A percentile compares a stretch with the other conserved stretches of the same genome.
These are phyloP conservation scores for Apis florea DNA, from an alignment of 1,140 invertebrate species.

Conservation along the genomic window DNA sequence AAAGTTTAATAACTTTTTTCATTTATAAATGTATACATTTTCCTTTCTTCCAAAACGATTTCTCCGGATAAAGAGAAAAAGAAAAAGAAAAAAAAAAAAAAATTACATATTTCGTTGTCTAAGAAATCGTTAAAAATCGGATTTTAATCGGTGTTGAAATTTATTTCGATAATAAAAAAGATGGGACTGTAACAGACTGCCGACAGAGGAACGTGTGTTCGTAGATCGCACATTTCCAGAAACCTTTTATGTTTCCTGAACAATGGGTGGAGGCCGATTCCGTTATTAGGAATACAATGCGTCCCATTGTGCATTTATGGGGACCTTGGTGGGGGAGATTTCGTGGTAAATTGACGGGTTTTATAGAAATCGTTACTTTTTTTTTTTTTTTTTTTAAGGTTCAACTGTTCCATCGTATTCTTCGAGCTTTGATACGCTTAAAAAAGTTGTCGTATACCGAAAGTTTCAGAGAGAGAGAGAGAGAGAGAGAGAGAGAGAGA, in stretches of 20 bases:
- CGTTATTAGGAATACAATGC: slow-evolving; percentile 44
- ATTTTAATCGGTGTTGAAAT: neutral
- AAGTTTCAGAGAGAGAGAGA: no score
- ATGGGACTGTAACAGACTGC: neutral
- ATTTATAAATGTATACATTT: no score
- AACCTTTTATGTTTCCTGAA: slow-evolving; percentile 39
- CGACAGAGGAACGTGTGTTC: neutral
- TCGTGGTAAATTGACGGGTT: slow-evolving; percentile 38
- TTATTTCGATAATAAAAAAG: slow-evolving; percentile 8
- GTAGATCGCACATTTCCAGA: slow-evolving; percentile 13
- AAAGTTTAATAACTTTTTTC: no score
- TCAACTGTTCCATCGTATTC: neutral
- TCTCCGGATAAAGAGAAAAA: no score
- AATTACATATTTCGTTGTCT: no score
- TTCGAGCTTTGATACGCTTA: neutral
- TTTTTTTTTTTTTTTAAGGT: slow-evolving; percentile 2
- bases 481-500: no score
- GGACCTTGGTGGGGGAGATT: slow-evolving; percentile 19
- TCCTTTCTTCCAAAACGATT: no score
- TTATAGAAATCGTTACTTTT: slow-evolving; percentile 25
- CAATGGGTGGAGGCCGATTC: slow-evolving; percentile 41
- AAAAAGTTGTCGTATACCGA: neutral
- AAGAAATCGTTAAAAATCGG: no score
- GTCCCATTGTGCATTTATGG: slow-evolving; percentile 40
- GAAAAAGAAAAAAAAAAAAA: no score